A percentile compares a stretch with the other conserved stretches of the same genome.
These are phyloP conservation scores for Solenodon paradoxus DNA, from an alignment of 2,113 vertebrate genomes.

Conservation along the genomic window DNA sequence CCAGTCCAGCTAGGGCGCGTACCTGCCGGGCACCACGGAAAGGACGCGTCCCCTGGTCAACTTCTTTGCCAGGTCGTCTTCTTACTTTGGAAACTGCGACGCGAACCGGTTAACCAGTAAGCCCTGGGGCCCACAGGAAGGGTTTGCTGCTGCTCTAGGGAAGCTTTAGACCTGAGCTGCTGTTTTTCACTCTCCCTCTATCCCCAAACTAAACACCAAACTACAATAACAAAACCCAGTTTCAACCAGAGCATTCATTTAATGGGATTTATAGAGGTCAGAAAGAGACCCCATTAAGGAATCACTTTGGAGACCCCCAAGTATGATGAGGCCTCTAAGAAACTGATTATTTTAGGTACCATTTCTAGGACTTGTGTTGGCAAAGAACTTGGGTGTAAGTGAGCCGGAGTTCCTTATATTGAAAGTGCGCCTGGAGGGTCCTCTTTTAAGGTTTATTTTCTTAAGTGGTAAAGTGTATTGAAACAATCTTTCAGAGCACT, in stretches of 20 bases:
- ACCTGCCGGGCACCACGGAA: background rate
- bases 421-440: background rate
- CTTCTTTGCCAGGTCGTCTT: constrained; percentile 40
- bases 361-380: background rate
- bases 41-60: background rate
- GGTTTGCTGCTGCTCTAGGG: background rate
- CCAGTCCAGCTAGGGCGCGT: background rate
- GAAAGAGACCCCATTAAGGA: background rate
- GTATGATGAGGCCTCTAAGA: background rate
- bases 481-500: background rate
- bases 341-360: background rate
- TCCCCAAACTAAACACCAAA: background rate
- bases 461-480: background rate
- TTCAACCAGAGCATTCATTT: background rate
- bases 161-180: background rate
- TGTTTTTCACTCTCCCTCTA: background rate
- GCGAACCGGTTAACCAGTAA: background rate
- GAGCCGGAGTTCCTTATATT: background rate
- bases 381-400: no score
- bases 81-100: constrained; percentile 16
- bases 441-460: background rate
- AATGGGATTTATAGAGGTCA: background rate
- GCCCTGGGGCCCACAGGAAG: background rate
- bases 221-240: background rate
- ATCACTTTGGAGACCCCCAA: background rate